Evolutionary conservation across 2,888 invertebrate species (phyloP).

Genomic region (Acanthosoma haemorrhoidale): DNA sequence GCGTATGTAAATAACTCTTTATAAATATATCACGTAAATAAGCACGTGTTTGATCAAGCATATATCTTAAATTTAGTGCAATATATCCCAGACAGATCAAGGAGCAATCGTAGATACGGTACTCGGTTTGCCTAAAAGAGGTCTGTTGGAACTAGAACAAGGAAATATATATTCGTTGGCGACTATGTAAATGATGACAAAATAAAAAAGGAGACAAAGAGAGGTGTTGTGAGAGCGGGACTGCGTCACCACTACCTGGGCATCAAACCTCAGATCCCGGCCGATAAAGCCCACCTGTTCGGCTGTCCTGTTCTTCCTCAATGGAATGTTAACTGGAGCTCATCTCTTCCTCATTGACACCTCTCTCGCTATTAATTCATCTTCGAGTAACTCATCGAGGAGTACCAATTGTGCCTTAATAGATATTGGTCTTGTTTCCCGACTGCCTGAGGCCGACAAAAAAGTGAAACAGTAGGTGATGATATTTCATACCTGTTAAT

Average conservation of each 20-base stretch:
- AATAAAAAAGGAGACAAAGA: not conserved
- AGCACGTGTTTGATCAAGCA: no score
- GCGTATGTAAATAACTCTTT: no score
- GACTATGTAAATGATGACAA: not conserved
- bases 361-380: not conserved
- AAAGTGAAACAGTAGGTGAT: not conserved
- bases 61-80: no score
- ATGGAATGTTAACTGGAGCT: constrained; percentile 3
- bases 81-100: no score
- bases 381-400: constrained; percentile 6
- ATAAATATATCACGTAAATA: no score
- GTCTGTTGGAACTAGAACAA: no score
- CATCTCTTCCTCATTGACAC: not conserved
- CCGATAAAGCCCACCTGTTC: constrained; percentile 6
- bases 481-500: not conserved
- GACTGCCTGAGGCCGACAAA: not conserved
- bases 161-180: not conserved
- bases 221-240: not conserved
- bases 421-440: no score
- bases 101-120: no score
- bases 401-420: no score
- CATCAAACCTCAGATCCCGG: not conserved
- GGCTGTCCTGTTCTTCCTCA: not conserved
- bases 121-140: no score
- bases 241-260: not conserved